Evolutionary conservation across 2,113 vertebrate species (phyloP).

Genomic region (Danio rerio): DNA sequence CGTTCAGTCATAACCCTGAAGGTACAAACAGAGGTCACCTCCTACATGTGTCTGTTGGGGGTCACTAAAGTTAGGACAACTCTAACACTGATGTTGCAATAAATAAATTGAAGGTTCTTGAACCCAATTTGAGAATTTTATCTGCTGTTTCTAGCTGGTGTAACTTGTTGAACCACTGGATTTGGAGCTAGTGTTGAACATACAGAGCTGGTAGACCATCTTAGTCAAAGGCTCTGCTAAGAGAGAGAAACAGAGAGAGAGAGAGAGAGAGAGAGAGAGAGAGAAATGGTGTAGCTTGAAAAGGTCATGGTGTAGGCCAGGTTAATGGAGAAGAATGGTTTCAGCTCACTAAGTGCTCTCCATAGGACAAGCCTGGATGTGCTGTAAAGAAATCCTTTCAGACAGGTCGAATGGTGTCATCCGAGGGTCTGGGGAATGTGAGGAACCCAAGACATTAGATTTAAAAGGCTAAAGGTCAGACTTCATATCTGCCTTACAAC

Average conservation of each 20-base stretch:
- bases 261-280: too few species aligned
- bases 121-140: not conserved
- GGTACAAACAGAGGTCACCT: not conserved
- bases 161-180: too few species aligned
- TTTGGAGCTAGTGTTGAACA: not conserved
- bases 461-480: not conserved
- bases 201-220: not conserved
- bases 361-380: constrained; percentile 23
- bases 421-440: not conserved
- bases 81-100: not conserved
- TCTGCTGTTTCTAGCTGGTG: not conserved
- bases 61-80: not conserved
- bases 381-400: constrained; percentile 37
- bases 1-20: not conserved
- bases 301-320: constrained; percentile 25
- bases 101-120: not conserved
- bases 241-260: too few species aligned
- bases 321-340: constrained; percentile 62
- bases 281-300: not conserved
- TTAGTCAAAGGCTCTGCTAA: too few species aligned
- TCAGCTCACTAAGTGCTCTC: constrained; percentile 45
- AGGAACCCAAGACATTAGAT: constrained; percentile 1
- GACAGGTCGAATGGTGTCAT: constrained; percentile 32
- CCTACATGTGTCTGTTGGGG: not conserved
- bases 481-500: not conserved